Percentiles rank a stretch among this genome's conserved stretches.
Evolutionary conservation across 2,113 vertebrate species (phyloP).

Genomic region (Capreolus pygargus): DNA sequence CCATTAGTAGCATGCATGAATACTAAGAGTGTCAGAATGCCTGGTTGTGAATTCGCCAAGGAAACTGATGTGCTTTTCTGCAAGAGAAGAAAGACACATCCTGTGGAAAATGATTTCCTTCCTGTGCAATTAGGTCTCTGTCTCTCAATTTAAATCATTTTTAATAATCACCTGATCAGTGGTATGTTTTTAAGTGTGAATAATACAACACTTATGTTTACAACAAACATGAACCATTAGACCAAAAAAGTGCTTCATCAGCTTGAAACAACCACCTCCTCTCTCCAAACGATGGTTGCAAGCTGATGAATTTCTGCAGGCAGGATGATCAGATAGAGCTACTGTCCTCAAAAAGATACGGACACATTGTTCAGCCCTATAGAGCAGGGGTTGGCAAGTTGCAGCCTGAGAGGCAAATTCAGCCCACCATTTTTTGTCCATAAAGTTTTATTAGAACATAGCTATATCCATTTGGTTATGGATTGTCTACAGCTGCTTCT

Average conservation of each 20-base stretch:
- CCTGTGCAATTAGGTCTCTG: constrained; percentile 54
- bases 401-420: rapidly evolving
- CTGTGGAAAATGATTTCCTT: constrained; percentile 51
- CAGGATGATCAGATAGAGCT: background rate
- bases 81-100: background rate
- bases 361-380: background rate
- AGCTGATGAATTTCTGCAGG: background rate
- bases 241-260: background rate
- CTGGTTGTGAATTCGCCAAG: constrained; percentile 36
- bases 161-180: constrained; percentile 60
- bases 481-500: background rate
- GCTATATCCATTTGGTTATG: rapidly evolving
- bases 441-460: constrained; percentile 11
- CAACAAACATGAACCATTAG: constrained; percentile 16
- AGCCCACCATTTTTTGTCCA: background rate
- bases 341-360: background rate
- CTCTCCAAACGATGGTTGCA: background rate
- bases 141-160: constrained; percentile 58
- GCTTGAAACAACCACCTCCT: background rate
- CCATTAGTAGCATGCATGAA: background rate
- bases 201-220: constrained; percentile 32
- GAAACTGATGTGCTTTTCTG: constrained; percentile 21
- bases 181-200: constrained; percentile 69
- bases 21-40: constrained; percentile 12
- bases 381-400: background rate